Conservation (phyloP, 2,888 invertebrate genomes). For the Conops quadrifasciatus region DNA sequence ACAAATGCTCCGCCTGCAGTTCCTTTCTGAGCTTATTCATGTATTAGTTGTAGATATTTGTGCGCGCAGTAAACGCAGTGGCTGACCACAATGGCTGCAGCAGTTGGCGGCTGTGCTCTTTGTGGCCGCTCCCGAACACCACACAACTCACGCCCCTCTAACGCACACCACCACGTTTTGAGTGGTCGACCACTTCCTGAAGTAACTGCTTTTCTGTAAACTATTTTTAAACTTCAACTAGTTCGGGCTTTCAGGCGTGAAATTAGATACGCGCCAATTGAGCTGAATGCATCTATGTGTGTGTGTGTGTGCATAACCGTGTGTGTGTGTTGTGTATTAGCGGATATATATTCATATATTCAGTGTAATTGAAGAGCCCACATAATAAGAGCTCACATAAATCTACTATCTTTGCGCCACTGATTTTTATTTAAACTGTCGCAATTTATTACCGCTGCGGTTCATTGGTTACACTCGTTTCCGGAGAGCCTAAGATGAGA, state of each 20-base stretch:
- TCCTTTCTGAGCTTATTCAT: no score
- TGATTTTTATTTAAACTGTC: slow-evolving; percentile 20
- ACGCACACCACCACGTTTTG: no score
- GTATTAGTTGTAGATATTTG: background rate
- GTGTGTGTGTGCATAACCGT: background rate
- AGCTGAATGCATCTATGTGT: slow-evolving; percentile 36
- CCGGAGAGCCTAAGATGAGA: background rate
- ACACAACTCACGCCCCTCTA: no score
- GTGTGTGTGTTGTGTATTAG: background rate
- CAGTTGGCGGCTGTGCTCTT: background rate
- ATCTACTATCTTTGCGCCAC: slow-evolving; percentile 10
- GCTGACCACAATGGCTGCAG: background rate
- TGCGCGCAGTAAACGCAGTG: background rate
- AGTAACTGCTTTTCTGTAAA: background rate
- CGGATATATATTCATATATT: no score
- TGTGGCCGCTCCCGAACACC: background rate
- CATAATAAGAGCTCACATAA: slow-evolving; percentile 1
- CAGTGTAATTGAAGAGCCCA: background rate
- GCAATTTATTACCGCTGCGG: slow-evolving; percentile 49
- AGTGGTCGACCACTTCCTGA: background rate
- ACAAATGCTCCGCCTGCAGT: no score
- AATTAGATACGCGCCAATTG: slow-evolving; percentile 50
- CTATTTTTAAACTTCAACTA: background rate
- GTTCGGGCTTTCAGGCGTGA: slow-evolving; percentile 41
- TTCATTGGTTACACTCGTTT: slow-evolving; percentile 45